Evolutionary conservation across 2,888 invertebrate genomes (phyloP), one percentile per base, ranked within the genome.

Genomic region (Phaonia tiefii): DNA sequence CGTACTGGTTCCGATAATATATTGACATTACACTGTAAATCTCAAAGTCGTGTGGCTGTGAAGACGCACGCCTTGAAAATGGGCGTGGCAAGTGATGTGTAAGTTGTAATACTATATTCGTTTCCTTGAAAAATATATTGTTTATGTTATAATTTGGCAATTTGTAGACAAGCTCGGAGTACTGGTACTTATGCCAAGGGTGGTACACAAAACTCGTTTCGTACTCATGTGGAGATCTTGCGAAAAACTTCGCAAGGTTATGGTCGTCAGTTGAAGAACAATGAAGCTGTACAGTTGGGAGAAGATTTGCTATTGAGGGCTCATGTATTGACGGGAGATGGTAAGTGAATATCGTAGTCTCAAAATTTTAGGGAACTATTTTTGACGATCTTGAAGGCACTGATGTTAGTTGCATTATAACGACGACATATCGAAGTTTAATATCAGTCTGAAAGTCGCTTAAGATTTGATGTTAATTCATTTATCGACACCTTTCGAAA

Each of bases 291-390:
- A 0, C 90, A 92, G 75, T 87, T 93, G 54, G 93, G 93, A 2
- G 93, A 93, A 85, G 93, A 93, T 78, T 87, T 93, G 39, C 84
- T 93, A 54, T 84, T 93, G 31, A 89, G 92, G 37, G 92, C 92
- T 7, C 89, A 92, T 81, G 92, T 93, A 11, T 88, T 91, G 71
- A 89, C 92, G 15, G 93, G 92, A 56, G 93, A 93, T 88, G 93
- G 93, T 93, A 87, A 86, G 87, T 46, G 2, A n/a, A n/a, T n/a
- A n/a, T n/a, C n/a, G n/a, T n/a, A n/a, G n/a, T n/a, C n/a, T n/a
- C n/a, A n/a, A n/a, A n/a, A n/a, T n/a, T n/a, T n/a, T n/a, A n/a
- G n/a, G n/a, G n/a, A n/a, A n/a, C n/a, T n/a, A n/a, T n/a, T n/a
- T n/a, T n/a, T n/a, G n/a, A n/a, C n/a, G n/a, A n/a, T n/a, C n/a